A percentile compares a stretch with the other conserved stretches of the same genome.
Conservation (phyloP, 2,888 invertebrate species). For the Xanthorhoe designata region DNA sequence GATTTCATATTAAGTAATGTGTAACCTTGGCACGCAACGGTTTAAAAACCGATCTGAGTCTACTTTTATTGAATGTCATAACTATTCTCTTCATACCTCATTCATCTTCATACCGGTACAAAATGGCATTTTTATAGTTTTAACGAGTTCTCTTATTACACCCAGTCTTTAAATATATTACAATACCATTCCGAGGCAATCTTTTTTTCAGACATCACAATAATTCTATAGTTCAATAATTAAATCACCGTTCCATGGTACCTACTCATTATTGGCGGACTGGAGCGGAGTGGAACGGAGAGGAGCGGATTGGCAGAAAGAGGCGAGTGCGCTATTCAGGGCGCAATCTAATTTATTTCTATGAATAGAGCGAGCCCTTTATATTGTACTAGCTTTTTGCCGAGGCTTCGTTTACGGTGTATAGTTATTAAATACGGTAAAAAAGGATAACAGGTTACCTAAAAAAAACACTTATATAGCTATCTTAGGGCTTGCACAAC, state of each 20-base stretch:
- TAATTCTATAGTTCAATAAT: conserved; percentile 25
- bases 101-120: too few relatives aligned
- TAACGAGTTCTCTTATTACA: too few relatives aligned
- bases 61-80: too few relatives aligned
- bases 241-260: conserved; percentile 16
- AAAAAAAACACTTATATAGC: too few relatives aligned
- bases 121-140: too few relatives aligned
- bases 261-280: conserved; percentile 18
- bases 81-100: too few relatives aligned
- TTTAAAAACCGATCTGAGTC: too few relatives aligned
- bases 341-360: conserved; percentile 68
- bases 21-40: too few relatives aligned
- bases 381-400: conserved; percentile 35
- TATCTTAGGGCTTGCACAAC: too few relatives aligned
- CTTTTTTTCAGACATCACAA: neutral
- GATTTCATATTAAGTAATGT: too few relatives aligned
- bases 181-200: neutral
- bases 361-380: conserved; percentile 70
- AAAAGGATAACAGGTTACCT: too few relatives aligned
- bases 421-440: neutral
- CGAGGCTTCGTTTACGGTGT: neutral
- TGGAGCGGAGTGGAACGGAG: neutral
- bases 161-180: neutral
- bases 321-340: conserved; percentile 46
- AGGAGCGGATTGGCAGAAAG: conserved; percentile 8